These are phyloP conservation scores for Lycaena phlaeas DNA, from an alignment of 2,888 invertebrate species.

Conservation along the genomic window DNA sequence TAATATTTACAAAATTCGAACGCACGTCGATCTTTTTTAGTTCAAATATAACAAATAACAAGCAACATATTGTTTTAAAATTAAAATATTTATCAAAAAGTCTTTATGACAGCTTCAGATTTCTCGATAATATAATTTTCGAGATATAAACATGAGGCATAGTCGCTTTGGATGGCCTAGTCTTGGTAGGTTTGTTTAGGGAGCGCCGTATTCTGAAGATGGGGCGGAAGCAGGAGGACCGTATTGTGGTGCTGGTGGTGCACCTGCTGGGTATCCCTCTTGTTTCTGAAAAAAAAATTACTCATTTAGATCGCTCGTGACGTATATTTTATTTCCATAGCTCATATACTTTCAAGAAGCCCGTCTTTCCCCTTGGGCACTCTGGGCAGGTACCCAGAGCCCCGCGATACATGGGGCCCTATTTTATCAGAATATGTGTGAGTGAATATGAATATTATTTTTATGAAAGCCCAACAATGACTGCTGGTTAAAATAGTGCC, in stretches of 20 bases:
- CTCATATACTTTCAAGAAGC: too few species aligned
- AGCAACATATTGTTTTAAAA: background rate
- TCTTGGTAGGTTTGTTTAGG: slow-evolving; percentile 27
- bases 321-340: too few species aligned
- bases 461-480: too few species aligned
- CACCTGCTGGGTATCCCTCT: slow-evolving; percentile 72
- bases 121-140: background rate
- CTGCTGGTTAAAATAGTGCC: too few species aligned
- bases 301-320: too few species aligned
- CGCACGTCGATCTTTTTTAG: background rate
- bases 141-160: background rate
- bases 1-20: slow-evolving; percentile 68
- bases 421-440: too few species aligned
- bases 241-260: slow-evolving; percentile 45
- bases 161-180: background rate
- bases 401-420: too few species aligned
- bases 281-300: slow-evolving; percentile 64
- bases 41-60: slow-evolving; percentile 1
- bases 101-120: background rate
- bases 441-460: too few species aligned
- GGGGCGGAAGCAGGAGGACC: slow-evolving; percentile 64
- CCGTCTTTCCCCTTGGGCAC: too few species aligned
- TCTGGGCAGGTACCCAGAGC: too few species aligned
- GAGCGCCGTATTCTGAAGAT: slow-evolving; percentile 76
- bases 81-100: background rate